These are phyloP conservation scores for Champsocephalus esox DNA, from an alignment of 2,797 vertebrate species.

Conservation along the genomic window DNA sequence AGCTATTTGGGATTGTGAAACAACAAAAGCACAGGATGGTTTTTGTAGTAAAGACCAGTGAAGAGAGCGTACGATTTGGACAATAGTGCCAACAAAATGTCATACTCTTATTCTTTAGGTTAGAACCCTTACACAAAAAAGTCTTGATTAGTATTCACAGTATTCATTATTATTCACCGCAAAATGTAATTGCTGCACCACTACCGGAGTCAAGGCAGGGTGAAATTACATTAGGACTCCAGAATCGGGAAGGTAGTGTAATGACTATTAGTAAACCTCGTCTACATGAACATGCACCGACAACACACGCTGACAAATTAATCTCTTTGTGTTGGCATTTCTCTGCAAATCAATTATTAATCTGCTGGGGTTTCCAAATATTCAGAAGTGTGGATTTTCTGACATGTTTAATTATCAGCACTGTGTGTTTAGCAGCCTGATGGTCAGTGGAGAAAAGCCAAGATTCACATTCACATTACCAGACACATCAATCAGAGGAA, in stretches of 20 bases:
- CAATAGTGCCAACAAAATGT: slow-evolving; percentile 18
- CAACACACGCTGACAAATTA: neutral
- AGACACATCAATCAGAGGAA: slow-evolving; percentile 52
- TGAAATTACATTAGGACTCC: slow-evolving; percentile 38
- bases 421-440: slow-evolving; percentile 42
- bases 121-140: neutral
- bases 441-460: slow-evolving; percentile 30
- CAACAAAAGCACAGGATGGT: slow-evolving; percentile 25
- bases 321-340: slow-evolving; percentile 28
- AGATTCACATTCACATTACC: slow-evolving; percentile 36
- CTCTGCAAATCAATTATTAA: slow-evolving; percentile 20
- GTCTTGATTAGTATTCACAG: neutral
- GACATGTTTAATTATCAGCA: slow-evolving; percentile 40
- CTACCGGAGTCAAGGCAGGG: slow-evolving; percentile 2
- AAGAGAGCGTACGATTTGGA: neutral
- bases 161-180: slow-evolving; percentile 32
- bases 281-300: slow-evolving; percentile 10
- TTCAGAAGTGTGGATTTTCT: slow-evolving; percentile 5
- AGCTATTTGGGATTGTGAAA: slow-evolving; percentile 12
- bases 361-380: slow-evolving; percentile 4
- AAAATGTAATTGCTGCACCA: slow-evolving; percentile 33
- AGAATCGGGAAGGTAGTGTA: slow-evolving; percentile 2
- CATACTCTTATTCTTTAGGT: neutral
- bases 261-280: slow-evolving; percentile 17
- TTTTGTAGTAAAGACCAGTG: slow-evolving; percentile 22